Conservation (phyloP, 2,888 invertebrate species). For the Linyphia triangularis region DNA sequence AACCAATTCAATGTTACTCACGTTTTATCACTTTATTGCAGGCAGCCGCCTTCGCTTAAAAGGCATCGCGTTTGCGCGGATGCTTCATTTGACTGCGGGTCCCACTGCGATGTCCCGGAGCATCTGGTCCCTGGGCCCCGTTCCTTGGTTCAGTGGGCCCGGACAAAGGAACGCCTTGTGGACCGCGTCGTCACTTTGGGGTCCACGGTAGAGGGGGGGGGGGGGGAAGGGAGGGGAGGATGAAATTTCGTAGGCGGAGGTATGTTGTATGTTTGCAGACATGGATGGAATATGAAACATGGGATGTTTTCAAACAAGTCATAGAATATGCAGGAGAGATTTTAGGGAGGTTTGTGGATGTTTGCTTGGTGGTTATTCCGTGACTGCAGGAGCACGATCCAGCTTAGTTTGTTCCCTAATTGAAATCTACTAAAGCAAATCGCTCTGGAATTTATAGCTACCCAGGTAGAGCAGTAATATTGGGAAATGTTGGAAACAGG, state of each 20-base stretch:
- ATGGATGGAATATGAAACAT: neutral
- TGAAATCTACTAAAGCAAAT: no score
- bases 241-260: neutral
- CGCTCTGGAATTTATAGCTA: no score
- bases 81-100: conserved; percentile 35
- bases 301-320: neutral
- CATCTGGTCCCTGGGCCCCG: conserved; percentile 57
- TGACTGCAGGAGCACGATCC: no score
- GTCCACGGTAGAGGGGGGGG: neutral
- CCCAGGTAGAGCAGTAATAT: no score
- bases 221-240: neutral
- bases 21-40: conserved; percentile 45
- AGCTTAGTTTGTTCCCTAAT: no score
- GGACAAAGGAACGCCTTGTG: conserved; percentile 67
- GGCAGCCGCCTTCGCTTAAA: conserved; percentile 14
- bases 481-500: no score
- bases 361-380: no score
- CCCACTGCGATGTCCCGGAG: conserved; percentile 13
- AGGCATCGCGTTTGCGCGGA: neutral
- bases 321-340: no score
- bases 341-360: no score
- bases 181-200: conserved; percentile 48
- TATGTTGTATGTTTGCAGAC: neutral
- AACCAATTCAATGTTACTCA: neutral
- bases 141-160: conserved; percentile 52